Conservation (phyloP, 2,888 invertebrate genomes). For the Keiferia lycopersicella region DNA sequence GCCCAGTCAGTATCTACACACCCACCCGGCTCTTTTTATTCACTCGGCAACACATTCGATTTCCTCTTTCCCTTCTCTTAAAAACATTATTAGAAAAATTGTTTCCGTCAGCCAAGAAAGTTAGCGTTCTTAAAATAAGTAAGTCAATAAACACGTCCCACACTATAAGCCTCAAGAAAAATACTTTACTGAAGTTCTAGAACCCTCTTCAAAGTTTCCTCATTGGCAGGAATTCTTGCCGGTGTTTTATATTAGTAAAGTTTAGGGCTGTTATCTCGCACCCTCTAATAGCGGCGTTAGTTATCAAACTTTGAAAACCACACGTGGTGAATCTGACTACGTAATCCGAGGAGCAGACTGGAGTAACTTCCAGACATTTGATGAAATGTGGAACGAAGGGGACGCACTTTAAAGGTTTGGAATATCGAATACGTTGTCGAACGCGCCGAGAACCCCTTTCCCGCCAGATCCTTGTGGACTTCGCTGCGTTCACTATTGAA, state of each 20-base stretch:
- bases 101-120: background rate
- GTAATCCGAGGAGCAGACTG: conserved; percentile 21
- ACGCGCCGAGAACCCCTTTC: conserved; percentile 44
- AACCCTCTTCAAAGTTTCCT: conserved; percentile 13
- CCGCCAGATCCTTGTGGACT: conserved; percentile 50
- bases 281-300: conserved; percentile 25
- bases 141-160: background rate
- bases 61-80: background rate
- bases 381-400: background rate
- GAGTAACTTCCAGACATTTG: conserved; percentile 11
- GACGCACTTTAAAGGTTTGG: conserved; percentile 30
- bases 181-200: background rate
- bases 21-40: background rate
- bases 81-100: background rate
- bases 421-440: conserved; percentile 43
- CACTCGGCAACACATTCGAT: conserved; percentile 19
- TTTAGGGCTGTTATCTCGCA: conserved; percentile 24
- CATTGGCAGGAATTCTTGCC: conserved; percentile 5
- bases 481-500: conserved; percentile 74
- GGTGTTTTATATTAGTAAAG: conserved; percentile 25
- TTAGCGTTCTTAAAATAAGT: background rate
- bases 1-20: conserved; percentile 49
- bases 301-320: conserved; percentile 27
- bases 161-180: background rate
- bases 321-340: conserved; percentile 25